A percentile compares a stretch with the other conserved stretches of the same genome.
Evolutionary conservation across 2,888 invertebrate genomes (phyloP).

Genomic region (Tiphia femorata): DNA sequence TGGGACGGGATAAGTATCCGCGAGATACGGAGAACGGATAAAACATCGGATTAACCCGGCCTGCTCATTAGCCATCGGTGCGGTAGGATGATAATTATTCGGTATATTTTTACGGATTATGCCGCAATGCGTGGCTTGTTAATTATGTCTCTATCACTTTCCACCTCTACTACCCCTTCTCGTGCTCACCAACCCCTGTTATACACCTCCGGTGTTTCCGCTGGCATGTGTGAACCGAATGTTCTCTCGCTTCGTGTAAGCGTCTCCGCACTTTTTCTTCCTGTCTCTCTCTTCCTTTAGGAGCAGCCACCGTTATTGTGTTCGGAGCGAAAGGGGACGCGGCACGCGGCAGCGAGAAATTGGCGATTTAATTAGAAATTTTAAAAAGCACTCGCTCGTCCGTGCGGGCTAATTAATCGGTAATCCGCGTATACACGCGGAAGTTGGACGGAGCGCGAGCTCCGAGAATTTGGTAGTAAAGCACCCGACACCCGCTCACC

Average conservation of each 20-base stretch:
- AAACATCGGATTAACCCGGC: neutral
- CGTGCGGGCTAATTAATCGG: constrained; percentile 10
- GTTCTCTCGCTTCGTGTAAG: too few species aligned
- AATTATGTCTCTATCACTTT: constrained; percentile 3
- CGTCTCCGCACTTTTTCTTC: constrained; percentile 7
- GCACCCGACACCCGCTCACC: too few species aligned
- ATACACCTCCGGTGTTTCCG: neutral
- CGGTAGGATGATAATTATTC: neutral
- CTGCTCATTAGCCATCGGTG: neutral
- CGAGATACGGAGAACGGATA: neutral
- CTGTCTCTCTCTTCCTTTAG: constrained; percentile 6
- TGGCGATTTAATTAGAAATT: constrained; percentile 26
- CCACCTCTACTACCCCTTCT: neutral
- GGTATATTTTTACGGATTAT: neutral
- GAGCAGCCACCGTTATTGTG: too few species aligned
- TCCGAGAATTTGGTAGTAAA: neutral
- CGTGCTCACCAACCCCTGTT: neutral
- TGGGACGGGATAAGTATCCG: neutral
- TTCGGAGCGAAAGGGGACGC: too few species aligned
- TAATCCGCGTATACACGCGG: neutral
- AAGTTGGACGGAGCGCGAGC: neutral
- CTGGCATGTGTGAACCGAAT: too few species aligned
- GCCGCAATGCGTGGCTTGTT: neutral
- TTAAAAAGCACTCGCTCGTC: constrained; percentile 1
- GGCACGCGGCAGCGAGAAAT: constrained; percentile 14